Evolutionary conservation across 2,888 invertebrate genomes (phyloP), one percentile per base, ranked within the genome.

Genomic region (Timema podura): DNA sequence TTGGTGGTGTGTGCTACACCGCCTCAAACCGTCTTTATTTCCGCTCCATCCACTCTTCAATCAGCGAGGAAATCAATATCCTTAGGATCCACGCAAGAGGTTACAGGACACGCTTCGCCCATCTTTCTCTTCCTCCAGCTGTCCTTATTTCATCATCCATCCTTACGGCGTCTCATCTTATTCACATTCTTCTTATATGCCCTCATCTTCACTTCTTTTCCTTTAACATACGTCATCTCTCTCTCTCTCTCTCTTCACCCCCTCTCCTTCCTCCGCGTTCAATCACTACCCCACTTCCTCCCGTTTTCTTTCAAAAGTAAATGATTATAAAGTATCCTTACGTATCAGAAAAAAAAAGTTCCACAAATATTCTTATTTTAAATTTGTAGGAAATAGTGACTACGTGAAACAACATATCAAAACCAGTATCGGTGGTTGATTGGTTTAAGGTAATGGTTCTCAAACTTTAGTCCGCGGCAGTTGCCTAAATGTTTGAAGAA

Each of bases 21-120:
- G 68, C 68, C 68, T 68, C 59, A 70, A 67, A 70, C 66, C 70
- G 45, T 51, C 67, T 70, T 70, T 70, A 70, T 70, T 72, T 72
- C 72, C 72, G 68, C 70, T 68, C 70, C 66, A 72, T 72, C 68
- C 70, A 67, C 70, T 68, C 72, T 72, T 72, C 72, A 72, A 72
- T 72, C 72, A 72, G 70, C 47, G 65, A 68, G 64, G 70, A 66
- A 72, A 72, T 72, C 72, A 70, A 72, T 72, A 70, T 70, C 67
- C 49, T 48, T 30, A 15, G 15, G 15, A 30, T 59, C 66, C 64
- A 57, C 66, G 66, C 59, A 61, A 48, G 45, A 48, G 70, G 70
- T 65, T 65, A 65, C 48, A 65, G 69, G 54, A 69, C 54, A n/a
- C 61, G 67, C 68, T 10, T 64, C n/a, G 47, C 15, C 46, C 57